phyloP scores from a whole-genome alignment of 1,140 invertebrate species.

The Proales similis region DNA sequence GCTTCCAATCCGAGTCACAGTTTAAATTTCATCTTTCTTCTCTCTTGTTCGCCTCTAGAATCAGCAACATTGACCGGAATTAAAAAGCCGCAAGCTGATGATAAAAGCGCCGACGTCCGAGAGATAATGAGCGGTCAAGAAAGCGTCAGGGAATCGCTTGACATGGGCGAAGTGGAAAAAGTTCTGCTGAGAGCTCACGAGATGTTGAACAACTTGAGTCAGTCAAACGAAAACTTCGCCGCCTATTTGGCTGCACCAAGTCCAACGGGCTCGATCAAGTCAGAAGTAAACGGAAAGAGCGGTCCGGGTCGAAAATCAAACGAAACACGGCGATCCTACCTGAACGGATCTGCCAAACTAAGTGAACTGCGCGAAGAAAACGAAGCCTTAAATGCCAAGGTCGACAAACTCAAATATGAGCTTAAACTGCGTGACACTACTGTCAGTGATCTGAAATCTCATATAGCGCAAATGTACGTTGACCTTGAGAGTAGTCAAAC shows the following conservation, averaged over 20 bases:
- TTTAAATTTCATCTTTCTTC: too few relatives aligned
- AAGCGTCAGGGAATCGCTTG: too few relatives aligned
- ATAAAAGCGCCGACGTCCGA: too few relatives aligned
- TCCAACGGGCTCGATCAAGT: neutral
- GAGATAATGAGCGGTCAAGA: too few relatives aligned
- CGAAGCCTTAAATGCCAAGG: constrained; percentile 8
- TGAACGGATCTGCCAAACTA: neutral
- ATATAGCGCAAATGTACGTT: constrained; percentile 34
- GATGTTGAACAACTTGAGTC: neutral
- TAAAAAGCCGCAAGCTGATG: too few relatives aligned
- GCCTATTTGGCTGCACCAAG: too few relatives aligned
- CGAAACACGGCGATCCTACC: neutral
- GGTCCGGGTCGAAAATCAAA: neutral
- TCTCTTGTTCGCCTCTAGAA: too few relatives aligned
- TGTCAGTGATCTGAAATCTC: constrained; percentile 16
- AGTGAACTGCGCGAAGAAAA: constrained; percentile 19
- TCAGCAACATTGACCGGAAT: too few relatives aligned
- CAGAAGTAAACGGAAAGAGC: neutral
- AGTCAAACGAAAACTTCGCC: neutral
- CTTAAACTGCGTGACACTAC: constrained; percentile 8
- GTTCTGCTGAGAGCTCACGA: constrained; percentile 15
- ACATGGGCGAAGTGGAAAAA: constrained; percentile 6
- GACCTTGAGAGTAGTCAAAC: neutral
- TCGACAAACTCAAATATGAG: constrained; percentile 17
- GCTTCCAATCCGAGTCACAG: too few relatives aligned